Evolutionary conservation across 92 coral and sea anemone species (phyloP).

Genomic region (Epizoanthus fatuus): DNA sequence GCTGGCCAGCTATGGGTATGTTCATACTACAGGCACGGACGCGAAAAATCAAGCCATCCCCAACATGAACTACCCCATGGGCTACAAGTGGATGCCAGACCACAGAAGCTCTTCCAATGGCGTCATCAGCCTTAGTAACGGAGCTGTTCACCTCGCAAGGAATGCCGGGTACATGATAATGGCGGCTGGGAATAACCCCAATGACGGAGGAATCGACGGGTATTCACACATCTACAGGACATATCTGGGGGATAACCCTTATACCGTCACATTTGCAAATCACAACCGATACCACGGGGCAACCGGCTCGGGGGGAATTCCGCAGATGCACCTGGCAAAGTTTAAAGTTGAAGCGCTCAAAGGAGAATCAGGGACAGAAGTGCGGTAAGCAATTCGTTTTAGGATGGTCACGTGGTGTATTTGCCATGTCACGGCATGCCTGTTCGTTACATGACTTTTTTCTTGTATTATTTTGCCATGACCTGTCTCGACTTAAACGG

Average conservation of each 20-base stretch:
- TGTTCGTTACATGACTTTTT: no score
- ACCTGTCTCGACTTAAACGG: no score
- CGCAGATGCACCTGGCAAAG: constrained; percentile 90
- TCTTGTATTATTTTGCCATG: no score
- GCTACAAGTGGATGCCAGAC: constrained; percentile 92
- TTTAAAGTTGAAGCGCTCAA: constrained; percentile 90
- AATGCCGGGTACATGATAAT: constrained; percentile 90
- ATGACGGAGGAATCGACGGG: constrained; percentile 80
- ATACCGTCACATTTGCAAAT: constrained; percentile 87
- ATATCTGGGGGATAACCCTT: constrained; percentile 74
- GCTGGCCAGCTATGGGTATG: constrained; percentile 95
- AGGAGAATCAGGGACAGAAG: constrained; percentile 86
- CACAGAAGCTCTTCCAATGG: constrained; percentile 78
- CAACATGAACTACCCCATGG: constrained; percentile 95
- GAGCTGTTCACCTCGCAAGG: constrained; percentile 89
- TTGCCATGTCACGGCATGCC: no score
- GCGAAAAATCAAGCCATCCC: constrained; percentile 83
- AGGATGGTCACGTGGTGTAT: no score
- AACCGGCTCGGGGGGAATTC: constrained; percentile 71
- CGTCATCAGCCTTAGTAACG: constrained; percentile 75
- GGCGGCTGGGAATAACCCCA: constrained; percentile 97
- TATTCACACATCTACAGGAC: constrained; percentile 84
- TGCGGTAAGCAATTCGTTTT: constrained; percentile 23
- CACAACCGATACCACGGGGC: constrained; percentile 89
- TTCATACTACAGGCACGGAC: neutral